Conservation (phyloP, 2,113 vertebrate genomes). For the Oncorhynchus nerka region DNA sequence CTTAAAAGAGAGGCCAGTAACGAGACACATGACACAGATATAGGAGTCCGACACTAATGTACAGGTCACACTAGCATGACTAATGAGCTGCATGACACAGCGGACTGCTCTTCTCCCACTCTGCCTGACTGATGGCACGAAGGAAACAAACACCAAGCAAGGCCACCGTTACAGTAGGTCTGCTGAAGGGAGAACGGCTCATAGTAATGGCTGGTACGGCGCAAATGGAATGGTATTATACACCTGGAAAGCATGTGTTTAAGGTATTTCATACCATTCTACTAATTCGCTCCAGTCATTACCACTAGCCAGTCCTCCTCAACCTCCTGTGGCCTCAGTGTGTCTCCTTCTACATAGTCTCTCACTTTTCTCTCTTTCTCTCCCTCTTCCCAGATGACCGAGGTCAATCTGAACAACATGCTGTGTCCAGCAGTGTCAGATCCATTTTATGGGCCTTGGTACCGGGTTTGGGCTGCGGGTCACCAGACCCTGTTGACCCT, state of each 20-base stretch:
- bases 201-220: no score
- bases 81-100: not conserved
- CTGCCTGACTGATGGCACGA: not conserved
- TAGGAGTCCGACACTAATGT: not conserved
- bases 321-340: no score
- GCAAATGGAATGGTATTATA: not conserved
- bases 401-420: conserved; percentile 99
- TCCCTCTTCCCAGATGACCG: conserved; percentile 77
- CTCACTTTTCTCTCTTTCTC: not conserved
- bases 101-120: not conserved
- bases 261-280: no score
- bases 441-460: conserved; percentile 97
- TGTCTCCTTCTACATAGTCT: not conserved
- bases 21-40: not conserved
- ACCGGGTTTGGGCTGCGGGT: conserved; percentile 92
- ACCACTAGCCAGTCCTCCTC: no score
- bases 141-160: no score
- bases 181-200: no score
- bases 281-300: no score
- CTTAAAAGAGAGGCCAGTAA: not conserved
- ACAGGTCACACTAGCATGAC: not conserved
- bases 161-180: no score
- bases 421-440: conserved; percentile 96
- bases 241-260: not conserved
- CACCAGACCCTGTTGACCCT: conserved; percentile 96